phyloP scores from a whole-genome alignment of 2,797 vertebrate genomes.

The Esox masquinongy region DNA sequence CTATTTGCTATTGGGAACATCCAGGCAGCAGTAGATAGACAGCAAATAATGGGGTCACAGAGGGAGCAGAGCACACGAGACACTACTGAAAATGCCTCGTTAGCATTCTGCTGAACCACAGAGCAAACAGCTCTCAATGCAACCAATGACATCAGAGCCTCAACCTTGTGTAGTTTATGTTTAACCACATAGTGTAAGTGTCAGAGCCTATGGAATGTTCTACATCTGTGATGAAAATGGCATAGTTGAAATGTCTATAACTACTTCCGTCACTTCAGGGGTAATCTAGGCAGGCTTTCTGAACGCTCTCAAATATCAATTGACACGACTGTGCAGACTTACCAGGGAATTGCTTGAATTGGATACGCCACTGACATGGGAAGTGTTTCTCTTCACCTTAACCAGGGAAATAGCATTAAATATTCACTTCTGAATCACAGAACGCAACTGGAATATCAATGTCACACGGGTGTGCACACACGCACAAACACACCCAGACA shows the following conservation, averaged over 20 bases:
- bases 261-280: background rate
- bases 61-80: background rate
- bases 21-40: slow-evolving; percentile 43
- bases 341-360: slow-evolving; percentile 80
- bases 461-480: slow-evolving; percentile 15
- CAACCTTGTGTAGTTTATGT: background rate
- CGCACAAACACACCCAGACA: background rate
- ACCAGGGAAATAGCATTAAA: slow-evolving; percentile 49
- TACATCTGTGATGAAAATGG: background rate
- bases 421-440: slow-evolving; percentile 25
- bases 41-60: slow-evolving; percentile 12
- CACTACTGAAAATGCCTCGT: background rate
- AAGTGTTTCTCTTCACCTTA: slow-evolving; percentile 86
- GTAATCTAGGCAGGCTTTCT: background rate
- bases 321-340: slow-evolving; percentile 52
- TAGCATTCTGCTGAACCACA: background rate
- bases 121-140: background rate
- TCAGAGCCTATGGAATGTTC: background rate
- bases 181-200: background rate
- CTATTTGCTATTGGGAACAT: slow-evolving; percentile 82
- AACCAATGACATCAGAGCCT: background rate
- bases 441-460: slow-evolving; percentile 19
- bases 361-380: slow-evolving; percentile 79
- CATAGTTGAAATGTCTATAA: background rate
- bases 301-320: background rate